Evolutionary conservation across 1,140 invertebrate species (phyloP), one percentile per base, ranked within the genome.

Genomic region (Drosophila funebris): DNA sequence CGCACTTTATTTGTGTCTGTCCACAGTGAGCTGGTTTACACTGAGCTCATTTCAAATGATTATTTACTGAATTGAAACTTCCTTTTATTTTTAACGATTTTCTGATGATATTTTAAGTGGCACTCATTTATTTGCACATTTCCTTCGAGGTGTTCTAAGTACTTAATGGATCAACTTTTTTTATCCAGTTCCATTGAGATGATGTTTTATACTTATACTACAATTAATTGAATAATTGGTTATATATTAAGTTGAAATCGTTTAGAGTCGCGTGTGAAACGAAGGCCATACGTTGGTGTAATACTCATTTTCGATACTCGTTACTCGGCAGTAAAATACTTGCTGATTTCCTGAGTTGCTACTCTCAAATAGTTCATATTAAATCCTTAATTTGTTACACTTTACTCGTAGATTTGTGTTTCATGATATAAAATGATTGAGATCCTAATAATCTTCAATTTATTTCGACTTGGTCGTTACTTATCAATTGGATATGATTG

Each of bases 21-120:
- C 22, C 18, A 24, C 43, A 67, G 31, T 50, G 14, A 60, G 41
- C 31, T 60, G 56, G 33, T 50, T 60, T 29, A 8, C 20, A 13
- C 29, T 24, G 24, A 43, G 18, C 46, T 43, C 9, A n/a, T 43
- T 43, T 43, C 13, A 11, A 31, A 24, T 16, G 18, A 20, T 58
- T 18, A 44, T 58, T 58, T 31, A 44, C 24, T 4, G 14, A 31
- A 57, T 3, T 57, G 22, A 24, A 43, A 24, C 2, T 24, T 39
- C 9, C 8, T 39, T 53, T 53, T 52, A 11, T 18, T 4, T 33
- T 3, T 18, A 13, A 14, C 33, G 22, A 43, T 41, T 37, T 57
- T 27, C 36, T 41, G 22, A 41, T 57, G 24, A 24, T 29, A 3
- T 20, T 33, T 64, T 44, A 14, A 24, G 14, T 53, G 43, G 58